Percentiles rank a stretch among this genome's conserved stretches.
These are phyloP conservation scores for Paratilapia polleni DNA, from an alignment of 2,113 vertebrate genomes.

Conservation along the genomic window DNA sequence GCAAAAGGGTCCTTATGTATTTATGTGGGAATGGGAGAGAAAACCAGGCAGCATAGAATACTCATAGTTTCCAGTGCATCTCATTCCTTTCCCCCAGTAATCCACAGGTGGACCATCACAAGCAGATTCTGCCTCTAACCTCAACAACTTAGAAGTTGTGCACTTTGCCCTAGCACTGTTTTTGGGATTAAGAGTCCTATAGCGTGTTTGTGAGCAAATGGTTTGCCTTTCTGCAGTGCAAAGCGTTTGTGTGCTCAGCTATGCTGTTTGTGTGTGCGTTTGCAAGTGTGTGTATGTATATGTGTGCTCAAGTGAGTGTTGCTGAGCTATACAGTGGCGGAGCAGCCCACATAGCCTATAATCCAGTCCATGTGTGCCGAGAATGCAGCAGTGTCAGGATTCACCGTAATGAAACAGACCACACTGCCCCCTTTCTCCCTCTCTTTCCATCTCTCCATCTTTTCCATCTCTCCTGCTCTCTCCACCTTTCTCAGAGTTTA, in stretches of 20 bases:
- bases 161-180: conserved; percentile 56
- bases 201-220: conserved; percentile 55
- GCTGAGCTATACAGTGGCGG: conserved; percentile 64
- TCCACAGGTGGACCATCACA: conserved; percentile 79
- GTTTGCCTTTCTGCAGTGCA: conserved; percentile 53
- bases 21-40: conserved; percentile 37
- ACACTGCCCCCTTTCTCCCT: conserved; percentile 73
- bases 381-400: conserved; percentile 81
- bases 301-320: conserved; percentile 44
- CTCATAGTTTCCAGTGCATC: conserved; percentile 75
- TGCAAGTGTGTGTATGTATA: conserved; percentile 8
- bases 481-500: conserved; percentile 54
- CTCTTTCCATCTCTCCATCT: conserved; percentile 70
- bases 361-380: conserved; percentile 81
- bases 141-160: conserved; percentile 62
- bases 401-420: conserved; percentile 80
- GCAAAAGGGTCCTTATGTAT: conserved; percentile 30
- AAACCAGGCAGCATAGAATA: conserved; percentile 35
- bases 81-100: conserved; percentile 65
- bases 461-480: conserved; percentile 59
- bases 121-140: conserved; percentile 64
- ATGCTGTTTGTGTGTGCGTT: conserved; percentile 45
- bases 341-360: conserved; percentile 75
- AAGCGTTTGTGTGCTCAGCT: conserved; percentile 44
- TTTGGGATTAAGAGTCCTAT: conserved; percentile 63